Conservation (phyloP, 2,888 invertebrate species). For the Lycia hirtaria region DNA sequence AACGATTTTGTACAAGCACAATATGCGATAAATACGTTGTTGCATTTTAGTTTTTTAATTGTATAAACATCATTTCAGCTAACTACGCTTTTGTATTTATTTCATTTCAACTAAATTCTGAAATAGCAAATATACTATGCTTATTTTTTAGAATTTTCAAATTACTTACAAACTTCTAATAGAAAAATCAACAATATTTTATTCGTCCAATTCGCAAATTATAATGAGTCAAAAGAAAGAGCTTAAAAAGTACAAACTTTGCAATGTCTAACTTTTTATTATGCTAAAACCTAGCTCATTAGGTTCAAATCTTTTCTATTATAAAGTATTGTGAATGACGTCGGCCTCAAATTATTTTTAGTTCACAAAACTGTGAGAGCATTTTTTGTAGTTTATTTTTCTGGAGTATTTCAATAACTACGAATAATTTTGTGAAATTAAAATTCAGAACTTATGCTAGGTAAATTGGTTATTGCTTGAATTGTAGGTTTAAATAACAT, state of each 20-base stretch:
- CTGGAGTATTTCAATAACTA: not conserved
- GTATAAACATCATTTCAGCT: too few species aligned
- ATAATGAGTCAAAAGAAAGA: not conserved
- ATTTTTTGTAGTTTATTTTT: not conserved
- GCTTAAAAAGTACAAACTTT: not conserved
- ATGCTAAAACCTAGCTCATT: not conserved
- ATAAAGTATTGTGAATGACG: not conserved
- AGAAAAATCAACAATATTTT: not conserved
- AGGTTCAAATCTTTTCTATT: not conserved
- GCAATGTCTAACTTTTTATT: not conserved
- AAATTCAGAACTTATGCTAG: not conserved
- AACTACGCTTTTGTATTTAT: too few species aligned
- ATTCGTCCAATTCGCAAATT: not conserved
- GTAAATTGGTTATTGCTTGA: not conserved
- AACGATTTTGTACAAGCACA: too few species aligned
- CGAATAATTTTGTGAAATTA: not conserved
- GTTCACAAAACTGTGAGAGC: not conserved
- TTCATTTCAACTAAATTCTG: too few species aligned
- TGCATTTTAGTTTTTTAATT: too few species aligned
- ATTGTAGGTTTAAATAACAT: not conserved
- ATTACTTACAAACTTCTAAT: not conserved
- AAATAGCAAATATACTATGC: too few species aligned
- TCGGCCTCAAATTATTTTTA: not conserved
- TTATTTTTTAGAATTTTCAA: not conserved
- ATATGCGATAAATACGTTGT: too few species aligned